Evolutionary conservation across 2,888 invertebrate genomes (phyloP), one percentile per base, ranked within the genome.

Genomic region (Chromoteleia sp.): DNA sequence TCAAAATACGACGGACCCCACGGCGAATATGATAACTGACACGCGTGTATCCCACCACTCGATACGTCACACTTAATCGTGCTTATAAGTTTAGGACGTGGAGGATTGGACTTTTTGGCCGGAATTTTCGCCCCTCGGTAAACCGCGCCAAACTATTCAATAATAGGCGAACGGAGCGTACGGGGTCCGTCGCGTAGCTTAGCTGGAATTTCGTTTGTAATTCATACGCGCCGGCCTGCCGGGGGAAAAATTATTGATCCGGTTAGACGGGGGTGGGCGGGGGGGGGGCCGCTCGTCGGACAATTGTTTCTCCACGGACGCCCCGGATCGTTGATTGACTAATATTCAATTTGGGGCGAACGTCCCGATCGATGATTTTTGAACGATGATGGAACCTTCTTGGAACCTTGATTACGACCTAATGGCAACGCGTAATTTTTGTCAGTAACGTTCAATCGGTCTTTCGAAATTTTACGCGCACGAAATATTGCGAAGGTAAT

Each of bases 111-210:
- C 78, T 63, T 65, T 67, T 73, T 58, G 77, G 68, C 80, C 36
- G 65, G 85, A 84, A 85, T 83, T 86, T 78, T 83, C 85, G 39
- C 39, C 81, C 87, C 85, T 83, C 84, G 88, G 86, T 86, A 87
- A 87, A 87, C 87, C 87, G 85, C 85, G 85, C 85, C 83, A 86
- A 86, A 87, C 87, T 85, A 86, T 88, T 88, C 85, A 76, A 87
- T 89, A 88, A 89, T 89, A 86, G 87, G 84, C 87, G 87, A 88
- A 89, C 88, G 86, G 85, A 88, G 77, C 87, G 85, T 87, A 88
- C 86, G 89, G 88, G 86, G 85, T 87, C 84, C 85, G 85, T 88
- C 87, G 82, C 56, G 75, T 65, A 81, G 75, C 67, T 65, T 71
- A 83, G 80, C 59, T 68, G 80, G 84, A 84, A 85, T 84, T 86